Conservation (phyloP, 1,140 invertebrate species). For the Drosophila prosaltans region DNA sequence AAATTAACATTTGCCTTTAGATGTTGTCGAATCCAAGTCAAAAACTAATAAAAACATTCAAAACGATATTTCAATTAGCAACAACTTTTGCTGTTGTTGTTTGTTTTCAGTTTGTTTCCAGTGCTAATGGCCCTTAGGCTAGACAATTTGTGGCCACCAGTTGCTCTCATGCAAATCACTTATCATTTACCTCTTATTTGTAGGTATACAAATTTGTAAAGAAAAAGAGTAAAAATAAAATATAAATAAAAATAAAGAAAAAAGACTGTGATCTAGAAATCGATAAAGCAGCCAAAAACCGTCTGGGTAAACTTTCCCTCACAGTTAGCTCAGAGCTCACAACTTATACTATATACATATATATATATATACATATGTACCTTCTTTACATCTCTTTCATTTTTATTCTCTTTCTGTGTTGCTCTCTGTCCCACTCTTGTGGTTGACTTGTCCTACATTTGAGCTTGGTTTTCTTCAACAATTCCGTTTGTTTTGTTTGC, state of each 20-base stretch:
- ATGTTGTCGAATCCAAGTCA: background rate
- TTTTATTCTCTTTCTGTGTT: background rate
- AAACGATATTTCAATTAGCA: slow-evolving; percentile 2
- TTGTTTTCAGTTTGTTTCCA: background rate
- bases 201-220: slow-evolving; percentile 50
- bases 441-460: slow-evolving; percentile 44
- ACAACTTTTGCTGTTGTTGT: background rate
- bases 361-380: background rate
- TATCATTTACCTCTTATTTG: slow-evolving; percentile 38
- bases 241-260: background rate
- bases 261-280: slow-evolving; percentile 62
- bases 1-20: slow-evolving; percentile 9
- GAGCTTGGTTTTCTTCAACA: slow-evolving; percentile 32
- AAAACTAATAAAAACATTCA: background rate
- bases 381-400: slow-evolving; percentile 5
- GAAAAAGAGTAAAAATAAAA: background rate
- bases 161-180: slow-evolving; percentile 8
- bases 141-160: slow-evolving; percentile 13
- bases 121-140: background rate
- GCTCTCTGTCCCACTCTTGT: slow-evolving; percentile 13
- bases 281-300: slow-evolving; percentile 54
- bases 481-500: slow-evolving; percentile 45
- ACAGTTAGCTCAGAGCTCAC: slow-evolving; percentile 17
- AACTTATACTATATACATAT: background rate
- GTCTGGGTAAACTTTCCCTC: slow-evolving; percentile 42